Conservation (phyloP, 2,888 invertebrate genomes). For the Heliconius erato region DNA sequence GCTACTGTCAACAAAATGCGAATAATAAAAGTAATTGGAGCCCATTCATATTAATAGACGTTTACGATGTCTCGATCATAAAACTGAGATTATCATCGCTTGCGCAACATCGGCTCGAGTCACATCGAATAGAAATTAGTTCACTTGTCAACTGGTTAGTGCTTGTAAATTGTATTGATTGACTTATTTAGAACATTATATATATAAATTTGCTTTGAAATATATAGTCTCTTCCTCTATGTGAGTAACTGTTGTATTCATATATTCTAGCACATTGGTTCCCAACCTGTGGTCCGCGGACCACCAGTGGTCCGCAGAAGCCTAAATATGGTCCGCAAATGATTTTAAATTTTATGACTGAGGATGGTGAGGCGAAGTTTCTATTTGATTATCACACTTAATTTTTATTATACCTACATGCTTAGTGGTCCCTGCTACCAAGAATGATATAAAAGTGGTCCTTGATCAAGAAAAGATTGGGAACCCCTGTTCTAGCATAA, state of each 20-base stretch:
- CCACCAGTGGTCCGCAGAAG: too few relatives aligned
- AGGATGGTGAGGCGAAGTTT: too few relatives aligned
- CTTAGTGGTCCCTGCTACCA: too few relatives aligned
- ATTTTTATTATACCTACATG: too few relatives aligned
- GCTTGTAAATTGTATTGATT: conserved; percentile 71
- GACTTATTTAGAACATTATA: conserved; percentile 59
- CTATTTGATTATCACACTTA: too few relatives aligned
- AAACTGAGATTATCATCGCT: conserved; percentile 85
- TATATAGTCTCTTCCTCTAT: neutral
- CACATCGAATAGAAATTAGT: conserved; percentile 68
- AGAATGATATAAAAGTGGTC: too few relatives aligned
- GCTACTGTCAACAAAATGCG: conserved; percentile 82
- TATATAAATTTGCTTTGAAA: conserved; percentile 9
- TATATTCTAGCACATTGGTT: too few relatives aligned
- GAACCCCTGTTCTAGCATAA: too few relatives aligned
- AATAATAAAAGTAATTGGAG: conserved; percentile 86
- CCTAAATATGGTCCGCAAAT: too few relatives aligned
- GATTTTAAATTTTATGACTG: too few relatives aligned
- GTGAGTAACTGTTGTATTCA: neutral
- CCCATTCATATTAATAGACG: conserved; percentile 86
- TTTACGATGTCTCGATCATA: conserved; percentile 83
- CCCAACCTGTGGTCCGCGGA: too few relatives aligned
- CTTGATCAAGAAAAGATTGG: too few relatives aligned
- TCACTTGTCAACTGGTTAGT: conserved; percentile 75
- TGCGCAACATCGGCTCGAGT: conserved; percentile 71